These are phyloP conservation scores for Cotesia vestalis DNA, from an alignment of 1,140 invertebrate species.

Conservation along the genomic window DNA sequence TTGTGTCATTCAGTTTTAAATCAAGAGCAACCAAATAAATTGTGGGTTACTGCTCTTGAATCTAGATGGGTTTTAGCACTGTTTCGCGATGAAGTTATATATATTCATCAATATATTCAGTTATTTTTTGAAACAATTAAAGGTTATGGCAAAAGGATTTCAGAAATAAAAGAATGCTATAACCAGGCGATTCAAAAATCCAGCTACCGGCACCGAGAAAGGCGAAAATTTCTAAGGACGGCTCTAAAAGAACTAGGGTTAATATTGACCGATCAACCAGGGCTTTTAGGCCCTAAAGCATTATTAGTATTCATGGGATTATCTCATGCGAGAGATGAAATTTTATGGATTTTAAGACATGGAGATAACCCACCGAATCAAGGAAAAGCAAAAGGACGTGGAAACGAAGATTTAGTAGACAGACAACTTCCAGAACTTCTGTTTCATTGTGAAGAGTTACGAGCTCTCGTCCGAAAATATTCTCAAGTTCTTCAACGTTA, in stretches of 20 bases:
- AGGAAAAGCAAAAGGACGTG: slow-evolving; percentile 85
- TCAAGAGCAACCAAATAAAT: slow-evolving; percentile 83
- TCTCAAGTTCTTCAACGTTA: slow-evolving; percentile 97
- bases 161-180: slow-evolving; percentile 94
- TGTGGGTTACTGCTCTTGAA: slow-evolving; percentile 92
- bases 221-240: slow-evolving; percentile 94
- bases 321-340: slow-evolving; percentile 94
- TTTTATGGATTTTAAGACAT: slow-evolving; percentile 95
- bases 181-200: slow-evolving; percentile 89
- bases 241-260: slow-evolving; percentile 94
- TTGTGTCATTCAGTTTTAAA: slow-evolving; percentile 86
- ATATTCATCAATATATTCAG: slow-evolving; percentile 94
- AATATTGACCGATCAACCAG: slow-evolving; percentile 97
- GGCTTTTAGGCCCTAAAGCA: slow-evolving; percentile 95
- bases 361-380: slow-evolving; percentile 92
- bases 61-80: slow-evolving; percentile 93
- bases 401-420: slow-evolving; percentile 89
- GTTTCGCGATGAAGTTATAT: slow-evolving; percentile 96
- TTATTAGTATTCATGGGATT: slow-evolving; percentile 96
- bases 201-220: slow-evolving; percentile 89
- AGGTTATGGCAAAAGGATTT: slow-evolving; percentile 90
- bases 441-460: slow-evolving; percentile 97
- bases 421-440: slow-evolving; percentile 95
- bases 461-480: slow-evolving; percentile 92
- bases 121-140: slow-evolving; percentile 95